Percentiles rank a stretch among this genome's conserved stretches.
phyloP scores from a whole-genome alignment of 92 coral and sea anemone genomes.

The Scolanthus callimorphus region DNA sequence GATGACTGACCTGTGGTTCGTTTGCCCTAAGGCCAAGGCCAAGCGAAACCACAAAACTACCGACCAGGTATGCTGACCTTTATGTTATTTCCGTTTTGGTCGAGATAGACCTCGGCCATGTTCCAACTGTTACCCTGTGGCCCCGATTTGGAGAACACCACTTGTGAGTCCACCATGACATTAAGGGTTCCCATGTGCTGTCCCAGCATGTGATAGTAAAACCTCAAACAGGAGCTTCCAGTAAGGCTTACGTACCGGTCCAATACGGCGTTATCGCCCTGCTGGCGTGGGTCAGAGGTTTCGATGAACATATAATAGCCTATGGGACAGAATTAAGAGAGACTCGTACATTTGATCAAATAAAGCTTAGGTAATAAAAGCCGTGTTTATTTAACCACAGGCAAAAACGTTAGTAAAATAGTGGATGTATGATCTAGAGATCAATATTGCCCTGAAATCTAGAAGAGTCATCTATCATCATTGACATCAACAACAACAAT shows the following conservation, averaged over 20 bases:
- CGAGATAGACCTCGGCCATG: constrained; percentile 5
- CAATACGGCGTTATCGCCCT: constrained; percentile 40
- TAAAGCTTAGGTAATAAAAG: too few relatives aligned
- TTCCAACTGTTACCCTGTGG: constrained; percentile 34
- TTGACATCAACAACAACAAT: too few relatives aligned
- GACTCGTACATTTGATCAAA: too few relatives aligned
- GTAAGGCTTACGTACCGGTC: constrained; percentile 25
- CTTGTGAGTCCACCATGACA: constrained; percentile 20
- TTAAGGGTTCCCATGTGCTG: constrained; percentile 51
- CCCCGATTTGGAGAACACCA: constrained; percentile 33
- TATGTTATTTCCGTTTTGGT: background rate
- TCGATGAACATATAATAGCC: constrained; percentile 31
- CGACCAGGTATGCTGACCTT: too few relatives aligned
- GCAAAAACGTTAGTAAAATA: too few relatives aligned
- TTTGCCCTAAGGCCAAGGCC: too few relatives aligned
- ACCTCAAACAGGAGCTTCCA: constrained; percentile 35
- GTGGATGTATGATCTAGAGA: too few relatives aligned
- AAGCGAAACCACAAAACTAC: too few relatives aligned
- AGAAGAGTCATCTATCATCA: too few relatives aligned
- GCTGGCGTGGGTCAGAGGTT: constrained; percentile 7
- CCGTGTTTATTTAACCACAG: too few relatives aligned
- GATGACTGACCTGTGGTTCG: too few relatives aligned
- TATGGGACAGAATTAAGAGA: background rate
- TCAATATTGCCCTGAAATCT: too few relatives aligned
- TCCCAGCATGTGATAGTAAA: constrained; percentile 59